Evolutionary conservation across 1,140 invertebrate species (phyloP).

Genomic region (Archivesica marissinica): DNA sequence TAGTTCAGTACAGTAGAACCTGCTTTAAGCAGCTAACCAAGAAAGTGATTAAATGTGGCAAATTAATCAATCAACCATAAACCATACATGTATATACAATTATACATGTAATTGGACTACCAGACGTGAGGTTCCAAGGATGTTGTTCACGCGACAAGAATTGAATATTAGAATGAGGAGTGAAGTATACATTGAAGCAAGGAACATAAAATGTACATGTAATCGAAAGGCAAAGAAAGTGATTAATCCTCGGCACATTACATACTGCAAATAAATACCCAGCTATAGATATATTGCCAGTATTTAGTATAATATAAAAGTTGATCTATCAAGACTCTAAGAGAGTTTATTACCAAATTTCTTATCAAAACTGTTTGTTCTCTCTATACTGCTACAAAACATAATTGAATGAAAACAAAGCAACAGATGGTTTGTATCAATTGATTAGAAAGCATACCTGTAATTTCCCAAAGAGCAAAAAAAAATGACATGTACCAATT

Average conservation of each 20-base stretch:
- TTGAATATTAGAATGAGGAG: too few relatives aligned
- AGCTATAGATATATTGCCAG: background rate
- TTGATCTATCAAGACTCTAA: background rate
- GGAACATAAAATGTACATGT: too few relatives aligned
- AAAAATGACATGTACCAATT: background rate
- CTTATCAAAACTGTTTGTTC: background rate
- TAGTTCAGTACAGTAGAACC: too few relatives aligned
- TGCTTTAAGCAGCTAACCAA: too few relatives aligned
- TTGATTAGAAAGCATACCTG: background rate
- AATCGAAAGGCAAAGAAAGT: too few relatives aligned
- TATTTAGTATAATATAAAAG: slow-evolving; percentile 6
- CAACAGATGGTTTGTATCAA: slow-evolving; percentile 24
- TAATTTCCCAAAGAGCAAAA: background rate
- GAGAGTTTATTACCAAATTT: background rate
- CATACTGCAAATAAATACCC: background rate
- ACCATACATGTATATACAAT: too few relatives aligned
- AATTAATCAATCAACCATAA: too few relatives aligned
- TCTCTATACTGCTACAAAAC: background rate
- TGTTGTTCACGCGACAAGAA: too few relatives aligned
- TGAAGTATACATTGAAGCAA: too few relatives aligned
- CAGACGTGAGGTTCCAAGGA: too few relatives aligned
- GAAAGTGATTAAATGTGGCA: too few relatives aligned
- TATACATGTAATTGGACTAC: too few relatives aligned
- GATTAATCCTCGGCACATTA: background rate
- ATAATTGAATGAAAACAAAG: background rate